Evolutionary conservation across 2,113 vertebrate species (phyloP).

Genomic region (Hypomesus transpacificus): DNA sequence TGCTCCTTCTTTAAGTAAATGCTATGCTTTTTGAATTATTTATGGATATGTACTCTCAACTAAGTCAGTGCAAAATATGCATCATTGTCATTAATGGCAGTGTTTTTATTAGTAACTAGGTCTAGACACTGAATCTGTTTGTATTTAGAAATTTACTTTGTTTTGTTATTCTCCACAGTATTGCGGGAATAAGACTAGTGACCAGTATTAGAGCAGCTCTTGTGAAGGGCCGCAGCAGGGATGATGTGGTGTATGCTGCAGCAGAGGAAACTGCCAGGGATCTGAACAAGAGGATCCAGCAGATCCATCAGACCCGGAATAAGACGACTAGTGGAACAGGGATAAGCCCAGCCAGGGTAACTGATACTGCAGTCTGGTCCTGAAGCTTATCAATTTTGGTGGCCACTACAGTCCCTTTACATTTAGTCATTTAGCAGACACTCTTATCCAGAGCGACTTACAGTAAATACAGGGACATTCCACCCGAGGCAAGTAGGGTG

Average conservation of each 20-base stretch:
- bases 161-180: constrained; percentile 60
- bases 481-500: no score
- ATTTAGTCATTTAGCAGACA: no score
- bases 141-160: constrained; percentile 2
- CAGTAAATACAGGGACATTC: no score
- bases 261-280: constrained; percentile 76
- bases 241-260: constrained; percentile 72
- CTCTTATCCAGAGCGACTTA: no score
- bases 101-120: no score
- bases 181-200: constrained; percentile 79
- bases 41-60: neutral
- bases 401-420: neutral
- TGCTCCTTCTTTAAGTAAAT: no score
- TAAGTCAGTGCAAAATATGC: neutral
- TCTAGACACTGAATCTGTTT: neutral
- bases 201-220: constrained; percentile 78
- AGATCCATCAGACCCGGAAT: constrained; percentile 72
- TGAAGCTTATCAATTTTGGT: constrained; percentile 3
- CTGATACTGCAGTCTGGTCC: neutral
- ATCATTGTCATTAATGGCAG: no score
- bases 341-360: constrained; percentile 90
- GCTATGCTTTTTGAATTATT: no score
- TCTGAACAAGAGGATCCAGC: constrained; percentile 82
- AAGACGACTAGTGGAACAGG: constrained; percentile 60
- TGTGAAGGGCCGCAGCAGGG: constrained; percentile 81